These are phyloP conservation scores for Papilio machaon DNA, from an alignment of 1,140 invertebrate genomes.

Conservation along the genomic window DNA sequence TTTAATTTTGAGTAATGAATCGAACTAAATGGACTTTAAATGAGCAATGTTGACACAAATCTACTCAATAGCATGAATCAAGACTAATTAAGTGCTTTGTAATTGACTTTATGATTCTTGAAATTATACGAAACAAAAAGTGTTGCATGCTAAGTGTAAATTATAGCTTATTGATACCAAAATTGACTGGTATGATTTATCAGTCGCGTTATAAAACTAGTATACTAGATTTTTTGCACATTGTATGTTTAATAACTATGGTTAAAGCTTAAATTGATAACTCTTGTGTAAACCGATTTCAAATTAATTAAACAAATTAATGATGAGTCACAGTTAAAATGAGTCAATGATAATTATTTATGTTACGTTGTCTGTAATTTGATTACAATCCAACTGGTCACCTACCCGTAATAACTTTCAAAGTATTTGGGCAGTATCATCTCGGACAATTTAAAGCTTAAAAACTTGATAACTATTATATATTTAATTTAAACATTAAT, in stretches of 20 bases:
- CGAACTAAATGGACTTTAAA: slow-evolving; percentile 10
- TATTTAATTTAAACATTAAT: no score
- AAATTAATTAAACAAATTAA: neutral
- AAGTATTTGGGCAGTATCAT: neutral
- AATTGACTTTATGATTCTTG: slow-evolving; percentile 2
- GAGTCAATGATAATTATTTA: neutral
- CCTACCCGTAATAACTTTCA: neutral
- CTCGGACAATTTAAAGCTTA: neutral
- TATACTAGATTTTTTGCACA: no score
- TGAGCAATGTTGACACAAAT: slow-evolving; percentile 5
- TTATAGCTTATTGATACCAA: neutral
- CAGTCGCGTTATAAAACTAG: no score
- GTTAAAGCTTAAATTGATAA: neutral
- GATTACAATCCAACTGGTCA: neutral
- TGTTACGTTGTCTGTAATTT: neutral
- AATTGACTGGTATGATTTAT: no score
- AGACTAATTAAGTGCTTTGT: neutral
- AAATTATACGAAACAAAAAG: neutral
- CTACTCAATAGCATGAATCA: neutral
- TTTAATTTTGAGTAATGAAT: slow-evolving; percentile 14
- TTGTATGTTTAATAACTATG: neutral
- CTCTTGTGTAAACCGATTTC: neutral
- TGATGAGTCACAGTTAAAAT: neutral
- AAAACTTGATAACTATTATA: neutral
- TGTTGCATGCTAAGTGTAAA: neutral